Evolutionary conservation across 2,797 vertebrate species (phyloP).

Genomic region (Cercopithecus hamlyni): DNA sequence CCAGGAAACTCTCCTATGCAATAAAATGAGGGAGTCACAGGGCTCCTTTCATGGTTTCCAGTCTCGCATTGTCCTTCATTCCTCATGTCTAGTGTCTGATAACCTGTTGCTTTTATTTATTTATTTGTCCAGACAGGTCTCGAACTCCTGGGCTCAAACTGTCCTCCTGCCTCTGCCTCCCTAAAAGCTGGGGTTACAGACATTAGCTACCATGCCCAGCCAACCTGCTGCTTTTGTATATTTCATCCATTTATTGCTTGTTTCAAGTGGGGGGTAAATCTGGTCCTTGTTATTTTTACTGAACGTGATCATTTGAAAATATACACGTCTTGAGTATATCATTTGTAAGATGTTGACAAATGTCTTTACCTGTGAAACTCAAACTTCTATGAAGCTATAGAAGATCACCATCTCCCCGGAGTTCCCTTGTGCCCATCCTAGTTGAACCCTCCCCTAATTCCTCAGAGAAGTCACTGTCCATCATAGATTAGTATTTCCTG

Average conservation of each 20-base stretch:
- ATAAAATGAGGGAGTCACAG: accelerated
- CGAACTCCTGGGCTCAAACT: neutral
- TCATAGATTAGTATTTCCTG: too few relatives aligned
- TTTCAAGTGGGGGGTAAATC: neutral
- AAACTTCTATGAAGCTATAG: neutral
- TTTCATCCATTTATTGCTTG: neutral
- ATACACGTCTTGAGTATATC: neutral
- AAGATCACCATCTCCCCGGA: neutral
- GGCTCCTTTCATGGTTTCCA: neutral
- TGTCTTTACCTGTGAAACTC: neutral
- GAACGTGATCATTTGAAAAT: neutral
- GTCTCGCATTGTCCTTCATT: neutral
- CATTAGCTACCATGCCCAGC: neutral
- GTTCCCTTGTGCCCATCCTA: neutral
- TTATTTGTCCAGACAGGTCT: neutral
- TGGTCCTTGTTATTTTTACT: neutral
- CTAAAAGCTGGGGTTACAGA: neutral
- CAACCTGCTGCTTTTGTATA: neutral
- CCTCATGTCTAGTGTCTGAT: neutral
- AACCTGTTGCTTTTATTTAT: neutral
- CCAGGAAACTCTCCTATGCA: neutral
- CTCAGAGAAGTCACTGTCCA: neutral
- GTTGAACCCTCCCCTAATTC: neutral
- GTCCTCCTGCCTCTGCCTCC: neutral
- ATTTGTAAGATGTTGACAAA: neutral